Conservation (phyloP, 2,113 vertebrate genomes). For the Megaceryle maxima region DNA sequence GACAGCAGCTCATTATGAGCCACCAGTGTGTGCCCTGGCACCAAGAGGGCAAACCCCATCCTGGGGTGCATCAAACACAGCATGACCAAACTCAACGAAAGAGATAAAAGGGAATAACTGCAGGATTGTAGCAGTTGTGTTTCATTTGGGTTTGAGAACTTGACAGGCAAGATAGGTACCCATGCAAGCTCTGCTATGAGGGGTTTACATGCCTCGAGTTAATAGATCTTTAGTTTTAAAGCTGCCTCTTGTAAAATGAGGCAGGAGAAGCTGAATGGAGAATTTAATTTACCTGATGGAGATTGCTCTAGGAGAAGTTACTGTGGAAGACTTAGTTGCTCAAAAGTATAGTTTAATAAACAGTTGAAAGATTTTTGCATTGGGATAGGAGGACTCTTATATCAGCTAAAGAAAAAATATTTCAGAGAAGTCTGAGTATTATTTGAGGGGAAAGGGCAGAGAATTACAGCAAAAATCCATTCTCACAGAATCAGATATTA, state of each 20-base stretch:
- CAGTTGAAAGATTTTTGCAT: background rate
- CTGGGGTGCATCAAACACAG: background rate
- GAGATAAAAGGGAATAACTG: background rate
- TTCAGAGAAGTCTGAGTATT: background rate
- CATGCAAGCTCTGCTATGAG: background rate
- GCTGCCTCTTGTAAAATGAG: background rate
- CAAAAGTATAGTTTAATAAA: background rate
- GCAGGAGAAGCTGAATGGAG: background rate
- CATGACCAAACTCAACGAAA: background rate
- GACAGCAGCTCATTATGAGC: background rate
- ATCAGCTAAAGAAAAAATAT: background rate
- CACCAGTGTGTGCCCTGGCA: background rate
- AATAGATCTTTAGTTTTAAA: background rate
- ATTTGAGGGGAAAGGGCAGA: background rate
- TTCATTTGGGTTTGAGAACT: background rate
- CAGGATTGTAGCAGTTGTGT: background rate
- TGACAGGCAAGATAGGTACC: background rate
- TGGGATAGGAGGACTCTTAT: background rate
- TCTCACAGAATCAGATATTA: constrained; percentile 1
- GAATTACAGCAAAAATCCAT: constrained; percentile 13
- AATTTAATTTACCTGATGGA: background rate
- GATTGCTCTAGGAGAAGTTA: background rate
- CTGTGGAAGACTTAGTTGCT: background rate
- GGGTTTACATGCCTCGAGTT: background rate
- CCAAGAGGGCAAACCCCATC: background rate